These are phyloP conservation scores for Platorchestia sp. DNA, from an alignment of 1,140 invertebrate species.

Conservation along the genomic window DNA sequence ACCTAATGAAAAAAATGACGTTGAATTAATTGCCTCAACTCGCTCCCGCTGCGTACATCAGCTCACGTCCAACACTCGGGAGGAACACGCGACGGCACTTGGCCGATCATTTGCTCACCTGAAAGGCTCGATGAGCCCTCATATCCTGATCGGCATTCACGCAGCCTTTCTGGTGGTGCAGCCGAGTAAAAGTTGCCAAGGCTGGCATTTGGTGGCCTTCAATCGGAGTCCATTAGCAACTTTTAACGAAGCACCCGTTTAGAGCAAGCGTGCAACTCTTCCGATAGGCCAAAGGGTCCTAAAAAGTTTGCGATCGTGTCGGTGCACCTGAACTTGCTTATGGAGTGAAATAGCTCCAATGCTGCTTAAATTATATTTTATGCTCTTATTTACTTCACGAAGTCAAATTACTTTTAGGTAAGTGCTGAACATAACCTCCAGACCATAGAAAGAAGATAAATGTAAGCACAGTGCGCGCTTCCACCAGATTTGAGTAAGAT, in stretches of 20 bases:
- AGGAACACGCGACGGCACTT: background rate
- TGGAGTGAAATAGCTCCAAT: background rate
- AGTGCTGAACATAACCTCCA: background rate
- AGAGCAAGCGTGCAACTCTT: background rate
- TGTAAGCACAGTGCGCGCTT: no score
- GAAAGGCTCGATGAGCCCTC: background rate
- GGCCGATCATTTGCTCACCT: background rate
- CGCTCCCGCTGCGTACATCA: background rate
- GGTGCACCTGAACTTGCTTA: background rate
- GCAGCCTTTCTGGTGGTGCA: background rate
- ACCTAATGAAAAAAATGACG: background rate
- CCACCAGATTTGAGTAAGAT: no score
- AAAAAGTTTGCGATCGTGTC: background rate
- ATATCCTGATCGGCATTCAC: background rate
- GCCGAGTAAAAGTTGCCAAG: background rate
- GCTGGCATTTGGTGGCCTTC: background rate
- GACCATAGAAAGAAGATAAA: background rate
- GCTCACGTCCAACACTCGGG: background rate
- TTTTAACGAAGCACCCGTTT: conserved; percentile 7
- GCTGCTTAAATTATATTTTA: background rate
- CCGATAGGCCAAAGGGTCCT: background rate
- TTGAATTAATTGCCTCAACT: background rate
- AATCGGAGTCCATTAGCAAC: background rate
- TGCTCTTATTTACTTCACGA: background rate
- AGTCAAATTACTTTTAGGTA: background rate